Base-by-base conservation (phyloP, 1,140 invertebrate genomes). In the Goniozus legneri region DNA sequence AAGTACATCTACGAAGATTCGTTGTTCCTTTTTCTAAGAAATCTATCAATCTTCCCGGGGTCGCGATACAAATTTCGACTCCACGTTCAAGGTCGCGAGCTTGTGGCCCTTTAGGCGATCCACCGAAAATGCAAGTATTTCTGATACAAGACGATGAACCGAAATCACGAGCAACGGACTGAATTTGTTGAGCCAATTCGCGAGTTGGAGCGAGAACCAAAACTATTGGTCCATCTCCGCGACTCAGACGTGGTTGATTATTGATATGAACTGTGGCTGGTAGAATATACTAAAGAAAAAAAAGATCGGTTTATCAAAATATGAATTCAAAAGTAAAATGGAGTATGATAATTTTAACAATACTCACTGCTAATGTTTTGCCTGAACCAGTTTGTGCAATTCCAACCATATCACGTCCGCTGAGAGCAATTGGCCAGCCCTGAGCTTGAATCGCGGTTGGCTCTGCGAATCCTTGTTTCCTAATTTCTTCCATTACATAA, bases 131-230 rank as follows among this genome's bases (percentile, higher is more conserved):
- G 75, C 96, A 98, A 0, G 92, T 95, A 64, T 94, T 93, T 24
- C 90, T 80, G 38, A 98, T 88, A 52, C 83, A 79, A 3, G 90
- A 90, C 12, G 82, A 79, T 1, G 84, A 79, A 30, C 93, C 93
- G 75, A 95, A 98, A 57, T 93, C 90, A 35, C 84, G 82, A 4
- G 95, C 93, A 2, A 98, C 95, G 60, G 93, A 87, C 71, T 98
- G 91, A 54, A 99, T 98, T 73, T 99, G 97, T 69, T 97, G 94
- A 2, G 95, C 96, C 46, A 99, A 76, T 75, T 99, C 96, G 48
- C 97, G 80, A 1, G 97, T 99, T 12, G 97, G 97, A 2, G 95
- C 92, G 21, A 99, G 73, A 45, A 98, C 88, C 10, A 99, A 74
- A 8, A 90, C 93, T 65, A 97, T 91, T 1, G 93, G 93, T 35